Evolutionary conservation across 2,797 vertebrate species (phyloP), one percentile per base, ranked within the genome.

Genomic region (Buceros bicornis): DNA sequence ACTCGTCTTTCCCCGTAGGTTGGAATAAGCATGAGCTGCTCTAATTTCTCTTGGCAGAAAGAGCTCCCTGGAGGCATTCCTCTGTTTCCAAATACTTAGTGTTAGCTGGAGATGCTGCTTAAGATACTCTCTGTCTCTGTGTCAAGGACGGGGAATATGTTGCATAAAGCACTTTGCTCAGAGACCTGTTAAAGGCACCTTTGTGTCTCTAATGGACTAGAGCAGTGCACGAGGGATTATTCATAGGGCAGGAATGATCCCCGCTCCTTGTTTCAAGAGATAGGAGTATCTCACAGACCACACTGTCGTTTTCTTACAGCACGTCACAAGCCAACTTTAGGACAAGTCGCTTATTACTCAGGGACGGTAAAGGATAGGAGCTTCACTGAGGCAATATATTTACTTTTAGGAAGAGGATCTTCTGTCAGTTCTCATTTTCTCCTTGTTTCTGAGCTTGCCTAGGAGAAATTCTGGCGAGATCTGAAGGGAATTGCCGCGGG

Each of bases 401-500:
- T 84, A 87, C 48, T 89, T 57, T 71, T 73, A 87, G 66, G 58
- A 87, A 82, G 91, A 83, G 50, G 81, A 82, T 76, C 72, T 83
- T 82, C 84, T 94, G 92, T 95, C 96, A 96, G 33, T 93, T 95
- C 79, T 94, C 45, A 88, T 96, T 94, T 92, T 76, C 54, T 93
- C 61, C 17, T 84, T 86, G 43, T n/a, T 94, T 93, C 50, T 94
- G 85, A 96, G 94, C 29, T 89, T 87, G 31, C 69, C 83, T 85
- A 47, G 56, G 53, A 91, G 78, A 62, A 81, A 2, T 78, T 56
- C 65, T 79, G 58, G 48, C 1, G 1, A 83, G 51, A 60, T 89
- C 25, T 74, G 66, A 95, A 91, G 74, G 78, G 87, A 90, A 66
- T 86, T 0, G 0, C 83, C 74, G 35, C 0, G 2, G 89, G 89